Percentiles rank a stretch among this genome's conserved stretches.
These are phyloP conservation scores for Actinia equina DNA, from an alignment of 64 coral and sea anemone genomes.

Conservation along the genomic window DNA sequence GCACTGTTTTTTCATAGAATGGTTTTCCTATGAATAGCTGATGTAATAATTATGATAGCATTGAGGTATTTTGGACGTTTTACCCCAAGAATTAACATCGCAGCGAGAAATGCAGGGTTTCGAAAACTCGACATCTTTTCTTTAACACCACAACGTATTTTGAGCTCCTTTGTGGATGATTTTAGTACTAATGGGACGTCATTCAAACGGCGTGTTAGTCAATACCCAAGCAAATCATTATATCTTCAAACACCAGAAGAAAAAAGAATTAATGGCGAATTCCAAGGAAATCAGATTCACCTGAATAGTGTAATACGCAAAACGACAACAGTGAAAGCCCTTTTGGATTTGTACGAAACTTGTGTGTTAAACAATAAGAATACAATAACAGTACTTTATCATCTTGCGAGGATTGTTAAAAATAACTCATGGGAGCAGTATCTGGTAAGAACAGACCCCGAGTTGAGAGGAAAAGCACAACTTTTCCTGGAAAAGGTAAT, in stretches of 20 bases:
- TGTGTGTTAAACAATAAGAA: background rate
- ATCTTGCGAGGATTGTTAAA: slow-evolving; percentile 9
- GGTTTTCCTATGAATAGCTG: background rate
- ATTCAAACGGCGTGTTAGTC: background rate
- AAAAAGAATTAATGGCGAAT: background rate
- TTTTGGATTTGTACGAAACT: slow-evolving; percentile 2
- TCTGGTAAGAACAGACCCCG: background rate
- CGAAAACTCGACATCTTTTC: background rate
- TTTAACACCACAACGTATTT: background rate
- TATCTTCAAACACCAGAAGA: background rate
- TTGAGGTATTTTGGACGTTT: background rate
- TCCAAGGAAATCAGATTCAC: background rate
- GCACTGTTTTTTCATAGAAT: background rate
- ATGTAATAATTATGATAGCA: background rate
- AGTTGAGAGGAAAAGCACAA: background rate
- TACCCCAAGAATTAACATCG: background rate
- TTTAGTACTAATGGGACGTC: background rate
- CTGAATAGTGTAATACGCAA: background rate
- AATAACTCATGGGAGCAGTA: slow-evolving; percentile 5
- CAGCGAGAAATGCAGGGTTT: background rate
- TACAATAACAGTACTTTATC: slow-evolving; percentile 1
- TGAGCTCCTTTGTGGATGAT: background rate
- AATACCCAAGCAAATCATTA: slow-evolving; percentile 9
- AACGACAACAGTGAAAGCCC: background rate
- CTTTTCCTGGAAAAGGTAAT: background rate